A percentile compares a stretch with the other conserved stretches of the same genome.
Conservation (phyloP, 2,797 vertebrate genomes). For the Nasua narica region DNA sequence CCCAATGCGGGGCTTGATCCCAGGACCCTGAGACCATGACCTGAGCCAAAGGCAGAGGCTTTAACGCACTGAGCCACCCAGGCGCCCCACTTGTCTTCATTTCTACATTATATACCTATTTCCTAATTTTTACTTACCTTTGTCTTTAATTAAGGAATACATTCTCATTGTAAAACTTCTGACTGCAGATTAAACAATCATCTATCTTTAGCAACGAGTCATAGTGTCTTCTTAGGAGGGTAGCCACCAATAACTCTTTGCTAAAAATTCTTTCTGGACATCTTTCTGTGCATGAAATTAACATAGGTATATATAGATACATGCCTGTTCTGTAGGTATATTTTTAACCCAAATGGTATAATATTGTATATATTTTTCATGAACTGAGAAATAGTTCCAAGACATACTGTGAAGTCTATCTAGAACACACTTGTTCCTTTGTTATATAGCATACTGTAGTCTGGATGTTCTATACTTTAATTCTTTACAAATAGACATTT, state of each 20-base stretch:
- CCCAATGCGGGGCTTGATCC: too few relatives aligned
- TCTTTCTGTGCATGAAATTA: neutral
- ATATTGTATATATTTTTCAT: neutral
- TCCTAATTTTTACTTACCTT: neutral
- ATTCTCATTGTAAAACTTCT: slow-evolving; percentile 20
- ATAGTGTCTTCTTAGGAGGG: neutral
- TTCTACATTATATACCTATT: neutral
- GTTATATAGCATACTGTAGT: neutral
- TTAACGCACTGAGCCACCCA: too few relatives aligned
- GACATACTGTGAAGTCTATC: neutral
- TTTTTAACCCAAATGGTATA: neutral
- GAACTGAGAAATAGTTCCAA: neutral
- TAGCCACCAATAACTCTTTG: slow-evolving; percentile 1
- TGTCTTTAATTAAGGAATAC: slow-evolving; percentile 14
- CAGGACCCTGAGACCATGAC: too few relatives aligned
- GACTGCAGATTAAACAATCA: neutral
- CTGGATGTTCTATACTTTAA: neutral
- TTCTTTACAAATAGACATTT: neutral
- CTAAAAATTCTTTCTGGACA: slow-evolving; percentile 12
- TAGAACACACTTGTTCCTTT: neutral
- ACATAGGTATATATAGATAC: neutral
- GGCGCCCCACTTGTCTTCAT: neutral
- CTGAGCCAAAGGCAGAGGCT: too few relatives aligned
- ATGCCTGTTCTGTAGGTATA: neutral
- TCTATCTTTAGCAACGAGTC: neutral